Evolutionary conservation across 2,888 invertebrate genomes (phyloP).

Genomic region (Phyto melanocephala): DNA sequence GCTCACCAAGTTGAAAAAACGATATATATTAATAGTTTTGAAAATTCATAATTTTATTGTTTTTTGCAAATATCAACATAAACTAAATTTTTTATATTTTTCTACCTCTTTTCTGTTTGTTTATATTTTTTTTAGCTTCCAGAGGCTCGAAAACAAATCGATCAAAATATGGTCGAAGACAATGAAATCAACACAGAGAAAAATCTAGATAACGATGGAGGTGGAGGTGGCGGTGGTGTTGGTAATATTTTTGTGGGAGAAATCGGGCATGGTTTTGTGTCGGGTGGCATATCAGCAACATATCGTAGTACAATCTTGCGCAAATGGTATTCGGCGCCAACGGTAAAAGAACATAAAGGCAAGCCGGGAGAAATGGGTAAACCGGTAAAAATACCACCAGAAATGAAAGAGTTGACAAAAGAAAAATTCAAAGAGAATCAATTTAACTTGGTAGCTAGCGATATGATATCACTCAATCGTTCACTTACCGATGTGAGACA

Average conservation of each 20-base stretch:
- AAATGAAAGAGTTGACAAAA: conserved; percentile 92
- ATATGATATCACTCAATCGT: conserved; percentile 97
- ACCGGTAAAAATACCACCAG: conserved; percentile 93
- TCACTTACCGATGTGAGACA: conserved; percentile 96
- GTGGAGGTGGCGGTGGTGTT: conserved; percentile 66
- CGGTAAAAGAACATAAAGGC: conserved; percentile 84
- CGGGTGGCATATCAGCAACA: conserved; percentile 76
- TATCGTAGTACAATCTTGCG: conserved; percentile 80
- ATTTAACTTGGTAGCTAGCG: conserved; percentile 98
- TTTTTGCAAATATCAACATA: no score
- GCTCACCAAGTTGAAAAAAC: no score
- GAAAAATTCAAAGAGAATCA: conserved; percentile 99
- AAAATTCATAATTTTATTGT: no score
- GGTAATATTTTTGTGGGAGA: conserved; percentile 56
- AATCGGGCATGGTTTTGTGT: conserved; percentile 72
- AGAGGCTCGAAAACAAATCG: conserved; percentile 75
- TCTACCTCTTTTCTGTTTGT: neutral
- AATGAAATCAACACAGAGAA: conserved; percentile 79
- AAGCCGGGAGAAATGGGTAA: conserved; percentile 95
- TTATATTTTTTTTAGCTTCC: conserved; percentile 67
- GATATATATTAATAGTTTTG: no score
- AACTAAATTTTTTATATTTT: neutral
- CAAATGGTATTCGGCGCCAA: conserved; percentile 87
- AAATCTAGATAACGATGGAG: conserved; percentile 73
- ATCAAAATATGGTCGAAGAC: conserved; percentile 78